Percentiles rank a stretch among this genome's conserved stretches.
Conservation (phyloP, 2,113 vertebrate genomes). For the Pseudorectes ferrugineus region DNA sequence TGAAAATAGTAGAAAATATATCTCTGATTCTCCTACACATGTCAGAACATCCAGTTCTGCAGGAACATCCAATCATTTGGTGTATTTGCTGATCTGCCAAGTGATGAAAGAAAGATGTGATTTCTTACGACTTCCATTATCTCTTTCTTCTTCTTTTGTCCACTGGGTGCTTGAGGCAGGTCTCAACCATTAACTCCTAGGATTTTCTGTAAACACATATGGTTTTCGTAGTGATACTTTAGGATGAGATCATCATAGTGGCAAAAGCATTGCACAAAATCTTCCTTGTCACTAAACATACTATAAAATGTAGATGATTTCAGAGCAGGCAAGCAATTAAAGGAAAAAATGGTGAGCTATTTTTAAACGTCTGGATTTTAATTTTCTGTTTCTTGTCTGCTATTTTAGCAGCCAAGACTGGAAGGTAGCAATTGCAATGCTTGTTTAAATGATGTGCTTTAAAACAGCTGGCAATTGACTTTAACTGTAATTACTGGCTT, state of each 20-base stretch:
- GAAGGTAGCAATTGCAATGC: conserved; percentile 5
- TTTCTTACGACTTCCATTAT: not conserved
- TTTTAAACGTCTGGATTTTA: conserved; percentile 18
- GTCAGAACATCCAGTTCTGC: not conserved
- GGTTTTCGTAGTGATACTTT: not conserved
- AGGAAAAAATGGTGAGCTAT: not conserved
- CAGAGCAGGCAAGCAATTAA: conserved; percentile 1
- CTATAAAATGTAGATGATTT: not conserved
- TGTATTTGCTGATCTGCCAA: not conserved
- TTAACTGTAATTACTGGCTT: conserved; percentile 62
- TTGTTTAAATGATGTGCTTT: not conserved
- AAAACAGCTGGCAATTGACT: conserved; percentile 34
- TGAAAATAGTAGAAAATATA: not conserved
- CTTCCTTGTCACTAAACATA: not conserved
- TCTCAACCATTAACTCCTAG: not conserved
- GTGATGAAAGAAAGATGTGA: not conserved
- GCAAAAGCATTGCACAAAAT: not conserved
- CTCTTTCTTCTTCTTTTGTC: not conserved
- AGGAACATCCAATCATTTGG: not conserved
- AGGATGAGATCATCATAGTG: not conserved
- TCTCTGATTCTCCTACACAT: not conserved
- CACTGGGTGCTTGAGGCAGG: not conserved
- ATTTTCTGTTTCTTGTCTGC: conserved; percentile 10
- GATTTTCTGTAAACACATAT: not conserved
- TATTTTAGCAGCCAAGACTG: not conserved